Base-by-base conservation (phyloP, 1,140 invertebrate species). In the Drosophila subobscura region DNA sequence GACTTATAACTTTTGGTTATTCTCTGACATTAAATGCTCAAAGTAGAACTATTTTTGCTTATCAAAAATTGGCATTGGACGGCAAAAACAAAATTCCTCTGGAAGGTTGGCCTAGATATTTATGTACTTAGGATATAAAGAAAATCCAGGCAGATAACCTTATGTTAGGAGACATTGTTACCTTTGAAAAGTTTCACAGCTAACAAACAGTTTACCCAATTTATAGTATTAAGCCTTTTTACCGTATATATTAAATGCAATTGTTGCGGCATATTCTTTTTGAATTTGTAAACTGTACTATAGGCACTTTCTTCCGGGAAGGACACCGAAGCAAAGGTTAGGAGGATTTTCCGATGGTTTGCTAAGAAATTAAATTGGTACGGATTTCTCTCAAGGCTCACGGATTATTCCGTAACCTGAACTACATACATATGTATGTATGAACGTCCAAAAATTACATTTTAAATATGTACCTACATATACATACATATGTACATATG, bases 201-300 rank as follows among this genome's bases (percentile, higher is more conserved):
- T 83, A 75, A 66, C 58, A 83, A 80, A 86, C 65, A 80, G 74
- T 73, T 80, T 56, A 83, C 63, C 80, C 71, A 85, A 85, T 85
- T 77, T 83, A 58, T 68, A 53, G 54, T 50, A 40, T 44, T 25
- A 44, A 65, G 2, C 41, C 37, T n/a, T 42, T 14, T 16, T 10
- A 12, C 33, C 33, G 10, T 37, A 37, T 5, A 72, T 52, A 65
- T 44, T 14, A 72, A 49, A 59, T 60, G 52, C 54, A 76, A 79
- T 72, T 64, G 58, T 77, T 80, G 73, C 70, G 70, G 77, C 77
- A 75, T 47, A 23, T 44, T 29, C 57, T 33, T 41, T 72, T 76
- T 86, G 74, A 83, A 83, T 88, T 67, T 45, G 27, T 41, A 64
- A 51, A 33, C 58, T 50, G 51, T 33, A 56, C 63, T 56, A 64